Base-by-base conservation (phyloP, 2,888 invertebrate genomes). In the Amblyjoppa fuscipennis region DNA sequence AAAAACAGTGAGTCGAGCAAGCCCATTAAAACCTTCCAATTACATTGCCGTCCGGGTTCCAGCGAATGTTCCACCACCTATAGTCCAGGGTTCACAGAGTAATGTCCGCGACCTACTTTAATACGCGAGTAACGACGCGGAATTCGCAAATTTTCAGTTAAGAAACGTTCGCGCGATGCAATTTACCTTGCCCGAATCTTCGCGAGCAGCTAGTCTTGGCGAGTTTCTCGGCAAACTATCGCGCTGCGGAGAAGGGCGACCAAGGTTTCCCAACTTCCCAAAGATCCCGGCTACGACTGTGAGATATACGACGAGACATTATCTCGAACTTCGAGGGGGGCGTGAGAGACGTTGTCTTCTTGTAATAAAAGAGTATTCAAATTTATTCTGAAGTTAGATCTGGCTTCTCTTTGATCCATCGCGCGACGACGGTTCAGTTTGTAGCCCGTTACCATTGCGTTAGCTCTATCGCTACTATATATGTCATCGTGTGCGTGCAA, bases 1-100 rank as follows among this genome's bases (percentile, higher is more conserved):
- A 66, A 82, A 85, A 76, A 68, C 68, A 74, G 56, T 56, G 76
- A 64, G 38, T 76, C 41, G 85, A 76, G 71, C 70, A 73, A 76
- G 75, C 81, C 66, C 75, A 75, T 82, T 82, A 79, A 85, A 79
- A 59, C 79, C 75, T 82, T 85, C 82, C 75, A 82, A 85, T 79
- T 82, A 85, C 79, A 71, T 75, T 13, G 38, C 45, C 64, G 64
- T 76, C 80, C 66, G 56, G 49, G 76, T 66, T 53, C 16, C 13
- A n/a, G 16, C 34, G 34, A 34, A 31, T n/a, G 34, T 64, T 64
- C 25, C 64, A 13, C 16, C 64, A 13, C n/a, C 31, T 64, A 28
- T 53, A 66, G 11, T 25, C 53, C 49, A 59, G 41, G 49, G 31
- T 68, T 84, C 73, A 34, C 69, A 73, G 56, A 41, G 25, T 38